These are phyloP conservation scores for Pseudococcus longispinus DNA, from an alignment of 2,888 invertebrate genomes.

Conservation along the genomic window DNA sequence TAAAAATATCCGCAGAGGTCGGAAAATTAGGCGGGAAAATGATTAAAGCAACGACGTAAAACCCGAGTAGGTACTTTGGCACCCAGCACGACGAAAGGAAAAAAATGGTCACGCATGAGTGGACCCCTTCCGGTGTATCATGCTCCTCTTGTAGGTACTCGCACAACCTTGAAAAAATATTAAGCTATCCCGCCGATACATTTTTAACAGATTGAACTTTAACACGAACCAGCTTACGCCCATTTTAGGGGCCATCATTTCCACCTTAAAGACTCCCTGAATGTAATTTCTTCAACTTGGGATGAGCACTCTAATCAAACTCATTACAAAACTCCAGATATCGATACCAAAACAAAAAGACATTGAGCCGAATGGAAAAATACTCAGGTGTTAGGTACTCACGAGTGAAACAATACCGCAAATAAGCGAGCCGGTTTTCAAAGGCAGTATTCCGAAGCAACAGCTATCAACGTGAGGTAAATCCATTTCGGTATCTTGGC, in stretches of 20 bases:
- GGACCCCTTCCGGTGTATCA: constrained; percentile 10
- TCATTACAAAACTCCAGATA: not conserved
- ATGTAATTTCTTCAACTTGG: not conserved
- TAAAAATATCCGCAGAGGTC: not conserved
- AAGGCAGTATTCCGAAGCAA: constrained; percentile 44
- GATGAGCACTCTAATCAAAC: not conserved
- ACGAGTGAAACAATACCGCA: constrained; percentile 25
- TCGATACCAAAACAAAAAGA: not conserved
- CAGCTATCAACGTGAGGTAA: constrained; percentile 44
- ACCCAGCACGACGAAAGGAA: not conserved
- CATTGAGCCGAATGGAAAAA: not conserved
- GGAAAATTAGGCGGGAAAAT: not conserved
- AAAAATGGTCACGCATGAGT: not conserved
- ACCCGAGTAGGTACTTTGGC: not conserved
- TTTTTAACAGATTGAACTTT: not conserved
- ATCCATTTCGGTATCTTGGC: constrained; percentile 27
- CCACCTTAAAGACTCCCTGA: not conserved
- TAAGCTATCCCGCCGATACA: not conserved
- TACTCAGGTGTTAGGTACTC: not conserved
- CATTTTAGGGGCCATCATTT: not conserved
- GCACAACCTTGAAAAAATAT: not conserved
- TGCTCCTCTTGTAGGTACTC: not conserved
- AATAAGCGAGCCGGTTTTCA: constrained; percentile 37
- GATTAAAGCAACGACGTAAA: not conserved
- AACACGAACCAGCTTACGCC: not conserved